Conservation (phyloP, 2,888 invertebrate genomes). For the Apamea epomidion region DNA sequence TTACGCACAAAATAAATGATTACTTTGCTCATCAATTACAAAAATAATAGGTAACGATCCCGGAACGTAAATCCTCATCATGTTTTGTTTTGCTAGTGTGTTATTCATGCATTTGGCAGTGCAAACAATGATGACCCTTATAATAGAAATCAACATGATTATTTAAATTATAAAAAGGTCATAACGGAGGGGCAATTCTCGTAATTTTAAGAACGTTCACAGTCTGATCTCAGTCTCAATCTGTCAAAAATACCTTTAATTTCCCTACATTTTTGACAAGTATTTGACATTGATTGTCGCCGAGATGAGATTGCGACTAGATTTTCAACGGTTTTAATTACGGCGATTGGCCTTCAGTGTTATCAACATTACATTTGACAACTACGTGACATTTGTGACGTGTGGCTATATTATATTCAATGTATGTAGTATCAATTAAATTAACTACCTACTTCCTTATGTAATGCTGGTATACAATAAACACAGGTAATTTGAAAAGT, state of each 20-base stretch:
- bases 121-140: neutral
- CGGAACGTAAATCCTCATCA: neutral
- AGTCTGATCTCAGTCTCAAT: too few relatives aligned
- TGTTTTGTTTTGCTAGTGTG: neutral
- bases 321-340: too few relatives aligned
- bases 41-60: neutral
- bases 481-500: neutral
- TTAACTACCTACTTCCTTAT: neutral
- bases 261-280: too few relatives aligned
- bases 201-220: too few relatives aligned
- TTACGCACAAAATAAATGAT: neutral
- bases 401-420: slow-evolving; percentile 17
- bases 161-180: slow-evolving; percentile 18
- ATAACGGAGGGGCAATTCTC: neutral
- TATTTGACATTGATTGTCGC: too few relatives aligned
- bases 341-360: neutral
- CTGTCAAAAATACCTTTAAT: too few relatives aligned
- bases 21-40: neutral
- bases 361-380: slow-evolving; percentile 26
- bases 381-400: slow-evolving; percentile 18
- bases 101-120: neutral
- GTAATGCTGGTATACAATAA: neutral
- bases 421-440: slow-evolving; percentile 6
- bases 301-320: too few relatives aligned
- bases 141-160: neutral